A percentile compares a stretch with the other conserved stretches of the same genome.
Conservation (phyloP, 2,113 vertebrate genomes). For the Etheostoma cragini region DNA sequence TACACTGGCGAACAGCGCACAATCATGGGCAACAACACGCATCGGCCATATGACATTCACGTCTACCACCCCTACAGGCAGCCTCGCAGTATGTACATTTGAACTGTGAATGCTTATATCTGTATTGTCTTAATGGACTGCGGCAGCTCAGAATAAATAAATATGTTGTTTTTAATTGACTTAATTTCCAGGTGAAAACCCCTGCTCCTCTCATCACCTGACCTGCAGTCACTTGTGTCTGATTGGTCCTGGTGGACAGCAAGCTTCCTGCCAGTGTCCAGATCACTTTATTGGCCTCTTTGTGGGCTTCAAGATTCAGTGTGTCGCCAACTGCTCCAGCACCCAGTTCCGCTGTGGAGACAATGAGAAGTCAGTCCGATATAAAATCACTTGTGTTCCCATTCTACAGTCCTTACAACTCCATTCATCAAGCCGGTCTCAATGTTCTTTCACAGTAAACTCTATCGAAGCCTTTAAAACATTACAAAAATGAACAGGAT, state of each 20-base stretch:
- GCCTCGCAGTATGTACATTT: slow-evolving; percentile 66
- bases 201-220: slow-evolving; percentile 72
- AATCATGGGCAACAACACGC: slow-evolving; percentile 83
- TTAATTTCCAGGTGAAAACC: slow-evolving; percentile 73
- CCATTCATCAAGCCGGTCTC: not conserved
- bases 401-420: not conserved
- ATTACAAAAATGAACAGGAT: not conserved
- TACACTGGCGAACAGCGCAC: slow-evolving; percentile 76
- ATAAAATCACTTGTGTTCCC: not conserved
- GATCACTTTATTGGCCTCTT: slow-evolving; percentile 76
- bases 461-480: not conserved
- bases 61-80: slow-evolving; percentile 82
- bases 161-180: not conserved
- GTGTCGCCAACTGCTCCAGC: slow-evolving; percentile 83
- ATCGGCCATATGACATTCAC: slow-evolving; percentile 78
- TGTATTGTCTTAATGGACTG: not conserved
- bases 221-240: slow-evolving; percentile 82
- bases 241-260: slow-evolving; percentile 74
- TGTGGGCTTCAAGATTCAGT: slow-evolving; percentile 77
- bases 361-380: slow-evolving; percentile 77
- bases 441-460: not conserved
- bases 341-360: slow-evolving; percentile 84
- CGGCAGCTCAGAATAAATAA: not conserved
- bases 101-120: not conserved
- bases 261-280: slow-evolving; percentile 76